Evolutionary conservation across 2,797 vertebrate species (phyloP), one percentile per base, ranked within the genome.

Genomic region (Phoeniculus purpureus): DNA sequence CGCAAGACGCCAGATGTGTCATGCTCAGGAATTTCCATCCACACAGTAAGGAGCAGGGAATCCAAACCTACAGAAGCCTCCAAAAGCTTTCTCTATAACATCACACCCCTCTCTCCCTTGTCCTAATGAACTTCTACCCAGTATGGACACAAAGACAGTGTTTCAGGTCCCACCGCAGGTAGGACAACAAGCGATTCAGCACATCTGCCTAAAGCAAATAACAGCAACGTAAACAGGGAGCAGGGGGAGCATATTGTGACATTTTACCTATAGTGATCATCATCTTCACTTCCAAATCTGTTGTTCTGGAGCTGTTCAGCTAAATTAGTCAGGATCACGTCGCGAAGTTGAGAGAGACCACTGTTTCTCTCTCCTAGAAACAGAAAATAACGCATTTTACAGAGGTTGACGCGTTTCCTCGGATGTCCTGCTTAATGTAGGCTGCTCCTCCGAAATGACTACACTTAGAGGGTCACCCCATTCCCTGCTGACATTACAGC

Each of bases 241-340:
- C 20, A 48, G 22, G 22, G 21, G 13, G 5, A 55, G 27, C 21
- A 21, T 8, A 34, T 8, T 31, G 10, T 13, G 50, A 9, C 3
- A 18, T 50, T 89, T 97, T 96, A 99, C 99, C 98, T 99, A 96
- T 99, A 99, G 95, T 99, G 98, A 89, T 99, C 99, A 64, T 99
- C 99, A 55, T 99, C 99, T 94, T 99, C 99, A 89, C 99, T 99
- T 51, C 99, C 99, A 97, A 99, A 99, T 91, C 99, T 98, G 95
- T 99, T 99, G 97, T 99, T 99, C 96, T 99, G 99, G 81, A 99
- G 98, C 85, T 99, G 99, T 74, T 99, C 98, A 9, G 99, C 98
- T 78, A 99, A 94, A 89, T 98, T 99, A 87, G 98, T 99, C 59
- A 99, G 98, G 95, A 99, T 99, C 77, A 99, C 98, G 31, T 99